Base-by-base conservation (phyloP, 2,888 invertebrate species). In the Pristionchus japonicus region DNA sequence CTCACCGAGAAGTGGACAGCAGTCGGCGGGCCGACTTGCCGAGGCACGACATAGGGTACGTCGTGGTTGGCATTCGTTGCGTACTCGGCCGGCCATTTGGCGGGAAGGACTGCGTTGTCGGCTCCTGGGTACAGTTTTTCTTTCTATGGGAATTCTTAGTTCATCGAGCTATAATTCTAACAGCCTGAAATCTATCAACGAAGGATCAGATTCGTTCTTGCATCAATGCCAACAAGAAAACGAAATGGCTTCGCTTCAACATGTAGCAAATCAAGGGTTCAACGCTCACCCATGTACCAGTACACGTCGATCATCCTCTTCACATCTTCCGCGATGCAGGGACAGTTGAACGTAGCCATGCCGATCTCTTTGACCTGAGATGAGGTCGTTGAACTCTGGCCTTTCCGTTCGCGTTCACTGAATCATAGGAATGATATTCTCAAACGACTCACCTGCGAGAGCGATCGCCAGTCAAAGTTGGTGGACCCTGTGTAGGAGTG, bases 391-490 rank as follows among this genome's bases (percentile, higher is more conserved):
- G n/a, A 37, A 34, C 37, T 34, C 37, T 15, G 6, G 13, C 31
- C 6, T 37, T 70, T 70, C n/a, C n/a, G n/a, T n/a, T n/a, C n/a
- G n/a, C n/a, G n/a, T 37, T 34, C 9, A n/a, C 20, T 7, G 6
- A 9, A 27, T 3, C 43, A 2, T 40, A 31, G 9, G 1, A n/a
- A n/a, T 40, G 3, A 23, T 77, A 17, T 0, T n/a, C n/a, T n/a
- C n/a, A n/a, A n/a, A n/a, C n/a, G n/a, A n/a, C 43, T 88, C 91
- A 97, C 97, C 89, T 92, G 91, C 0, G 97, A 97, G 20, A 98
- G 96, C 0, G 98, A 96, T 91, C 98, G 96, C 98, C 98, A 99
- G 95, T 99, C 98, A 97, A 98, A 97, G 95, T 99, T 99, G 20
- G 98, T 98, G 94, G 98, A 94, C 82, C 99, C 99, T 85, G 99